A percentile compares a stretch with the other conserved stretches of the same genome.
Evolutionary conservation across 2,888 invertebrate genomes (phyloP).

Genomic region (Schizotus pectinicornis): DNA sequence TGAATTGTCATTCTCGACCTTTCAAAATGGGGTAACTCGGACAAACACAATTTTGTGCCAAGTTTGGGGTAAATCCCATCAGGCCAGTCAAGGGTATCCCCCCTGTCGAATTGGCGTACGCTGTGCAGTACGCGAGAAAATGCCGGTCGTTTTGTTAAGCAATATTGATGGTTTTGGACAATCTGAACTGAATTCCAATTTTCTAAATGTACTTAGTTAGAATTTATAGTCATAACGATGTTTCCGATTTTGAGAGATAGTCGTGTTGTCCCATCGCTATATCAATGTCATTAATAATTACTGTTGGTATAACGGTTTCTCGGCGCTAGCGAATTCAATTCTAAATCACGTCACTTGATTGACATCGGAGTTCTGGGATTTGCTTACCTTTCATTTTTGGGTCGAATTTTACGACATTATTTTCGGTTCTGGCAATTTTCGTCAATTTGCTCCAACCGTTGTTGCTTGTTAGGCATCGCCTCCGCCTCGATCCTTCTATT

Average conservation of each 20-base stretch:
- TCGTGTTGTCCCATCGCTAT: slow-evolving; percentile 11
- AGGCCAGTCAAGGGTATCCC: too few species aligned
- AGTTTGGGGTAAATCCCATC: too few species aligned
- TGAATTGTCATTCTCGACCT: too few species aligned
- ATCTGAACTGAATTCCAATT: slow-evolving; percentile 9
- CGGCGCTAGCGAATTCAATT: slow-evolving; percentile 15
- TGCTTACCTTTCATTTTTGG: slow-evolving; percentile 15
- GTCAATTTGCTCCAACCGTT: neutral
- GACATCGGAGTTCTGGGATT: slow-evolving; percentile 17
- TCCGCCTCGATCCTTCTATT: slow-evolving; percentile 4
- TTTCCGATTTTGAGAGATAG: slow-evolving; percentile 6
- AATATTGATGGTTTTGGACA: too few species aligned
- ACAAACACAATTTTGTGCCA: too few species aligned
- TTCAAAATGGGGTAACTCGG: too few species aligned
- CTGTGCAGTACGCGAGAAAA: too few species aligned
- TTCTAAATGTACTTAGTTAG: slow-evolving; percentile 9
- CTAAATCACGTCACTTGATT: slow-evolving; percentile 13
- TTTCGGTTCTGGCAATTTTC: neutral
- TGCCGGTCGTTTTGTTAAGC: too few species aligned
- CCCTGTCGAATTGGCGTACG: too few species aligned
- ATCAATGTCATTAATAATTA: slow-evolving; percentile 20
- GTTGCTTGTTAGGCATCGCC: neutral
- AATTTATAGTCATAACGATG: slow-evolving; percentile 19
- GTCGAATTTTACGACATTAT: slow-evolving; percentile 5
- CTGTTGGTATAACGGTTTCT: slow-evolving; percentile 9